phyloP scores from a whole-genome alignment of 2,113 vertebrate genomes.

The Cervus canadensis region DNA sequence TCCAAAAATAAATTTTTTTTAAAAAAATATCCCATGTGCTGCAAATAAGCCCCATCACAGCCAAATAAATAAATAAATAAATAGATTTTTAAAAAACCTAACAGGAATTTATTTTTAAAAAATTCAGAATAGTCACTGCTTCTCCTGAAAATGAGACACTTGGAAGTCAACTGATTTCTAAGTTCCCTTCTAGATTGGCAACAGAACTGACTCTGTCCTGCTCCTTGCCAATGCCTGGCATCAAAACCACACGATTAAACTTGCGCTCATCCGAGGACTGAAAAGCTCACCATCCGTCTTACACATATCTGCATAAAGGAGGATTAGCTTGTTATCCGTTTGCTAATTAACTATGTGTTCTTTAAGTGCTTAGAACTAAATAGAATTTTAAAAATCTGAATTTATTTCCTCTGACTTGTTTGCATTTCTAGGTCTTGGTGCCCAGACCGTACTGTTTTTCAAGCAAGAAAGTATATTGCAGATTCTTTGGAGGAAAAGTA shows the following conservation, averaged over 20 bases:
- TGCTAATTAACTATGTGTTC: neutral
- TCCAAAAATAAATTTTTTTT: neutral
- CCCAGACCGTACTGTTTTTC: conserved; percentile 84
- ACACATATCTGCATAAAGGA: neutral
- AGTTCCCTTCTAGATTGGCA: neutral
- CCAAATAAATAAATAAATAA: neutral
- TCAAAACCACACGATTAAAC: neutral
- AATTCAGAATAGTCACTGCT: neutral
- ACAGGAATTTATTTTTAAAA: neutral
- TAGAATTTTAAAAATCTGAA: neutral
- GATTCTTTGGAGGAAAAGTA: conserved; percentile 81
- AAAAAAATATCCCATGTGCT: neutral
- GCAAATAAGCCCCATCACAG: neutral
- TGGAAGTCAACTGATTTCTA: neutral
- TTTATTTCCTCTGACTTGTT: conserved; percentile 38
- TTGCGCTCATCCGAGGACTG: neutral
- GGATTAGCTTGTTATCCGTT: neutral
- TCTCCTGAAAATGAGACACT: neutral
- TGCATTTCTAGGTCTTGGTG: conserved; percentile 82
- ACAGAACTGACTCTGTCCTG: neutral
- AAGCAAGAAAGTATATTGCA: conserved; percentile 84
- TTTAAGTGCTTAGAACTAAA: neutral
- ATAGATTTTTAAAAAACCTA: neutral
- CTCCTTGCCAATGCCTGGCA: neutral
- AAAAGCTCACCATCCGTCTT: neutral